Evolutionary conservation across 2,113 vertebrate species (phyloP).

Genomic region (Epinephelus cyanopodus): DNA sequence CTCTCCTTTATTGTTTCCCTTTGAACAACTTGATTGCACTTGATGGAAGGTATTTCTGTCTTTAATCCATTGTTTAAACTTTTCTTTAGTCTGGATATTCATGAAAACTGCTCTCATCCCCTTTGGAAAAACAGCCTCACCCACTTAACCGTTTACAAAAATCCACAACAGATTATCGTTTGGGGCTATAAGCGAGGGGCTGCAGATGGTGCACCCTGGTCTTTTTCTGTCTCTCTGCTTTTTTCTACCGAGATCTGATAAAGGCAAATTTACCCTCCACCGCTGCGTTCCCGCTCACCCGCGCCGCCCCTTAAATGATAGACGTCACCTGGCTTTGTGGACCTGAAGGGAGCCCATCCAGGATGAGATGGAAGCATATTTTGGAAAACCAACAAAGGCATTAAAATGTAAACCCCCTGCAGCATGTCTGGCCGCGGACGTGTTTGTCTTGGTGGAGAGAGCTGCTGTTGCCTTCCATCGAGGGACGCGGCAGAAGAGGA

Average conservation of each 20-base stretch:
- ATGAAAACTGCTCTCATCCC: slow-evolving; percentile 5
- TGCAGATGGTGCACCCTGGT: slow-evolving; percentile 71
- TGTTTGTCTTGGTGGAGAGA: slow-evolving; percentile 85
- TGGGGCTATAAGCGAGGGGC: slow-evolving; percentile 44
- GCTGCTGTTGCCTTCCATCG: slow-evolving; percentile 83
- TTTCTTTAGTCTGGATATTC: slow-evolving; percentile 10
- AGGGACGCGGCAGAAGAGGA: slow-evolving; percentile 82
- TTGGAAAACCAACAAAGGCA: slow-evolving; percentile 89
- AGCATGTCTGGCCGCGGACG: slow-evolving; percentile 85
- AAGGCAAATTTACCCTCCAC: slow-evolving; percentile 45
- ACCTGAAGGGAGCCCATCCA: slow-evolving; percentile 82
- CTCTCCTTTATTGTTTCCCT: neutral
- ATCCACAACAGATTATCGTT: slow-evolving; percentile 67
- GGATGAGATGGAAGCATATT: slow-evolving; percentile 88
- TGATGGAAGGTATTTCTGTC: neutral
- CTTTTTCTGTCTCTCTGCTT: slow-evolving; percentile 27
- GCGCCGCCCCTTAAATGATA: slow-evolving; percentile 62
- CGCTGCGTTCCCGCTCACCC: neutral
- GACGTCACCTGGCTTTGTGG: slow-evolving; percentile 83
- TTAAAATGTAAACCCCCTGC: slow-evolving; percentile 88
- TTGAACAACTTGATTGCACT: neutral
- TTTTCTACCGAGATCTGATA: slow-evolving; percentile 54
- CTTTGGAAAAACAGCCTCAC: slow-evolving; percentile 31
- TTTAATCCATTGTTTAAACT: neutral
- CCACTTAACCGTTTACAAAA: slow-evolving; percentile 58